Base-by-base conservation (phyloP, 2,888 invertebrate genomes). In the Antheraea assamensis region DNA sequence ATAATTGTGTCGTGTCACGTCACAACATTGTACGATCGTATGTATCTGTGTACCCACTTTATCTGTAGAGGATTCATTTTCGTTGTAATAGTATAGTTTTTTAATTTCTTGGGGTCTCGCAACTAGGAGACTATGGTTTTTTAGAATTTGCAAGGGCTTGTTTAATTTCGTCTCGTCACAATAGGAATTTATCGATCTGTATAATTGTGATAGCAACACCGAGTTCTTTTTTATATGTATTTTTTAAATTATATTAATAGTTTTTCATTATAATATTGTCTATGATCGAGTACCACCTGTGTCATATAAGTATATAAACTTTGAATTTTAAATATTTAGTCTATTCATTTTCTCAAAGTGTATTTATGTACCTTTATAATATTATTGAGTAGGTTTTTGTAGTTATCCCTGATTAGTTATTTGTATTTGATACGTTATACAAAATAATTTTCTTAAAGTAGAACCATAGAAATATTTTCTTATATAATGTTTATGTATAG, bases 151-250 rank as follows among this genome's bases (percentile, higher is more conserved):
- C 21, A 55, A n/a, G n/a, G 55, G 55, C 7, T 55, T 24, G 24
- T 27, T 82, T 82, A 83, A 76, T 82, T 70, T 82, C n/a, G n/a
- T 85, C 86, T 80, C 78, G 80, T 80, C 84, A 82, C 82, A 83
- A 75, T 76, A 76, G 74, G 49, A 70, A 71, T 77, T 70, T 72
- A 76, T 75, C 73, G 78, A 74, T 71, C 76, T 76, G 76, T 76
- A 61, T 71, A 75, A 78, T 82, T 83, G 86, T 84, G 83, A 74
- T 81, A 78, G 77, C 84, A 83, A 81, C 76, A 79, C 70, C 80
- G 78, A 81, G 82, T 78, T 80, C 79, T 73, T 35, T 74, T 74
- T 79, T 84, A 77, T 84, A 83, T 83, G 77, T 83, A 85, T 77
- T 81, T 81, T 81, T 82, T 81, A 83, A 81, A 76, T 75, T 42